Percentiles rank a stretch among this genome's conserved stretches.
phyloP scores from a whole-genome alignment of 2,888 invertebrate genomes.

The Phaonia tiefii region DNA sequence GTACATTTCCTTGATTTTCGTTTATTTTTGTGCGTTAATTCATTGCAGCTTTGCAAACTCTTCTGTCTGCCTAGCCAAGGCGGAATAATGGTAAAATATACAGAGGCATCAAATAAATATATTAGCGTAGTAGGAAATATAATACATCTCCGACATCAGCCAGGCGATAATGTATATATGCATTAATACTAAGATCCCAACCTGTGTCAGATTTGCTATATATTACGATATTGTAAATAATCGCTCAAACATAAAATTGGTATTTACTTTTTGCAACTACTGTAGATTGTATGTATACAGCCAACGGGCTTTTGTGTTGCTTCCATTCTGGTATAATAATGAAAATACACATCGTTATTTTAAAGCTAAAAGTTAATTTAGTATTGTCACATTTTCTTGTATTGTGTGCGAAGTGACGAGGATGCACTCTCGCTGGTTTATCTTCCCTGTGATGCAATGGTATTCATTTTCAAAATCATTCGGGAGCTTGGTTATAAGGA shows the following conservation, averaged over 20 bases:
- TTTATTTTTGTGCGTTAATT: slow-evolving; percentile 54
- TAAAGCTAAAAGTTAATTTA: slow-evolving; percentile 67
- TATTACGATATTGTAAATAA: too few relatives aligned
- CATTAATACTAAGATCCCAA: too few relatives aligned
- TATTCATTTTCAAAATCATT: not conserved
- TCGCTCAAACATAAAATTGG: too few relatives aligned
- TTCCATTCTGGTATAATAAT: slow-evolving; percentile 55
- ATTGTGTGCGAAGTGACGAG: slow-evolving; percentile 42
- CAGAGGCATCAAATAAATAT: too few relatives aligned
- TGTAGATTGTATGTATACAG: too few relatives aligned
- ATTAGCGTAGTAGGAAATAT: too few relatives aligned
- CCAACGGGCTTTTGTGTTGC: slow-evolving; percentile 46
- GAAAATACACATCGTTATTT: slow-evolving; percentile 62
- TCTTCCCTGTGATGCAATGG: not conserved
- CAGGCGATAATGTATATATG: too few relatives aligned
- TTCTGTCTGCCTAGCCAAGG: not conserved
- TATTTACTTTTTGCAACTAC: too few relatives aligned
- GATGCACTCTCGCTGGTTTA: not conserved
- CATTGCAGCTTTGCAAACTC: slow-evolving; percentile 32
- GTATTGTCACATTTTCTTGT: slow-evolving; percentile 65
- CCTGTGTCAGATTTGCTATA: too few relatives aligned
- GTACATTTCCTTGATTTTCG: slow-evolving; percentile 48
- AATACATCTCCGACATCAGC: too few relatives aligned
- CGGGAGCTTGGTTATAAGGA: not conserved
- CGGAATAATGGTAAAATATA: too few relatives aligned